Evolutionary conservation across 2,888 invertebrate genomes (phyloP), one percentile per base, ranked within the genome.

Genomic region (Smittia sp.): DNA sequence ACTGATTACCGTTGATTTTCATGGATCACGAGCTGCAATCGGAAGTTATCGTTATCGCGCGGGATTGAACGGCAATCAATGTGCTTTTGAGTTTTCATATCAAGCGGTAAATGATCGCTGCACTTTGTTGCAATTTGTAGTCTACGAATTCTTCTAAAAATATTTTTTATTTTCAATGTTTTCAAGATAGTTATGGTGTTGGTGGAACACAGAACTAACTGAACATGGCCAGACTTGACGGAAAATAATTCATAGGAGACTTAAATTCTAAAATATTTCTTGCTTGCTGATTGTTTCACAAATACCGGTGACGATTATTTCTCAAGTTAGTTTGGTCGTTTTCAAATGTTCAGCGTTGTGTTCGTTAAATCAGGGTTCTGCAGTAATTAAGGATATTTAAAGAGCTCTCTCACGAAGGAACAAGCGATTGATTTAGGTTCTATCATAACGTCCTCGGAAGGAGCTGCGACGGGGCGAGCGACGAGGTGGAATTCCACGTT

Each of bases 271-370:
- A 7, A 46, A 46, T 46, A 46, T 46, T 46, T 46, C 46, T 46
- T 46, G 46, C n/a, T 46, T 46, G 46, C 46, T 46, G 11, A 2
- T 46, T 46, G 46, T 46, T 15, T 46, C 46, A n/a, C 6, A 46
- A 46, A 46, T 46, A 46, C 15, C 46, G 15, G 15, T 46, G 18
- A 46, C 22, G 11, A 58, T 22, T 58, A 46, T 7, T 20, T 58
- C 58, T 58, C 22, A 22, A 58, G 58, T 20, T 58, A 58, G 22
- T 7, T 58, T 58, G 58, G 58, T 58, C 58, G 11, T 58, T 18
- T 58, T 58, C 58, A 22, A 46, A 11, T 13, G 6, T 58, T 18
- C 20, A 18, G 22, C 18, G 18, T 58, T 58, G 18, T 58, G 18
- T 58, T 58, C 3, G 58, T 20, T 46, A 11, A 11, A 11, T 46